These are phyloP conservation scores for Phymatocera aterrima DNA, from an alignment of 2,888 invertebrate species.

Conservation along the genomic window DNA sequence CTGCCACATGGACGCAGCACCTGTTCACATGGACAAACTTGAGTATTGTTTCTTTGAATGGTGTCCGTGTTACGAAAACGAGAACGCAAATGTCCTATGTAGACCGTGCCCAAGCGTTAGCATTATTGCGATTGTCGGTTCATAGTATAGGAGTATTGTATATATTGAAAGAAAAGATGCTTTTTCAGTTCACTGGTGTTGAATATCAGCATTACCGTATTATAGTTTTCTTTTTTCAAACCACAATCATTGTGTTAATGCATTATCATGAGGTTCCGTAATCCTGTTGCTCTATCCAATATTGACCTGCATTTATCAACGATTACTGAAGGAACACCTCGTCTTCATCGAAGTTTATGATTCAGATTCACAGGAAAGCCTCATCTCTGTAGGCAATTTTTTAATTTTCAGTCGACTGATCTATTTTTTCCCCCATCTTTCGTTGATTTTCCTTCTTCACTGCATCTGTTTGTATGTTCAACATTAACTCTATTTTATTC, in stretches of 20 bases:
- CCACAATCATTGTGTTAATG: not conserved
- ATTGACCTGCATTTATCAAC: not conserved
- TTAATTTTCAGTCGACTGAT: not conserved
- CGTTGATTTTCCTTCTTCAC: not conserved
- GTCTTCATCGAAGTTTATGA: not conserved
- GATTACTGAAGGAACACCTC: not conserved
- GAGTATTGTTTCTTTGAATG: too few species aligned
- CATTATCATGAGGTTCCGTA: not conserved
- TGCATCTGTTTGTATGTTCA: not conserved
- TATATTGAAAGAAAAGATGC: too few species aligned
- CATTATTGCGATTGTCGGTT: not conserved
- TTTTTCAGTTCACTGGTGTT: constrained; percentile 9
- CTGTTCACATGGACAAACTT: too few species aligned
- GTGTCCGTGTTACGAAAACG: too few species aligned
- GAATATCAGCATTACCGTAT: not conserved
- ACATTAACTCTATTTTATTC: not conserved
- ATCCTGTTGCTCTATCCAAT: not conserved
- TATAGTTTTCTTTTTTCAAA: not conserved
- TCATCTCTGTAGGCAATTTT: not conserved
- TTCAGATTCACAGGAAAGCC: not conserved
- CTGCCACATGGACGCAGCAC: too few species aligned
- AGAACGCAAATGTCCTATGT: too few species aligned
- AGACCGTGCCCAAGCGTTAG: too few species aligned
- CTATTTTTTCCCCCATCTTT: too few species aligned
- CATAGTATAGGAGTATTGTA: too few species aligned